Evolutionary conservation across 1,140 invertebrate genomes (phyloP).

Genomic region (Druon quercuslanigerum): DNA sequence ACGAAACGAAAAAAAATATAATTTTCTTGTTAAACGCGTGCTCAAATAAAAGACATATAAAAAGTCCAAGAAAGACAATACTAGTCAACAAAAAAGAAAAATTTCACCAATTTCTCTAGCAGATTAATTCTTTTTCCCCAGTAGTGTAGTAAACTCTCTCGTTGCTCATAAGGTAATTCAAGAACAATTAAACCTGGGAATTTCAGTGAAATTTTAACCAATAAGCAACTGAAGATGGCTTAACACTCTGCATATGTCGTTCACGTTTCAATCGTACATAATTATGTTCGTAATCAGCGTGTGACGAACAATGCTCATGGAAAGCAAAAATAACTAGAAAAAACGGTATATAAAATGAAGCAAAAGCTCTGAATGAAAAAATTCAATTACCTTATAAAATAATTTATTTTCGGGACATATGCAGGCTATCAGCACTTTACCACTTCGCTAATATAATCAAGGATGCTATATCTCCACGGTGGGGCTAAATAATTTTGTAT

Average conservation of each 20-base stretch:
- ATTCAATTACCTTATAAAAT: background rate
- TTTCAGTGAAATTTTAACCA: conserved; percentile 17
- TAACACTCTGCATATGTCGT: conserved; percentile 4
- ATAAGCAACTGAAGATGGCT: conserved; percentile 9
- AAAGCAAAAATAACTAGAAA: conserved; percentile 2
- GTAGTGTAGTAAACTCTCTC: conserved; percentile 13
- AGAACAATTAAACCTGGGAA: conserved; percentile 25
- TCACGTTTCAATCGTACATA: background rate
- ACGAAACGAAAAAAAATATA: too few relatives aligned
- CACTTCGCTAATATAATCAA: background rate
- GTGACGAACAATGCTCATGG: background rate
- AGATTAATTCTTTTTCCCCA: conserved; percentile 12
- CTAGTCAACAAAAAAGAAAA: background rate
- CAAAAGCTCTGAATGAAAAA: background rate
- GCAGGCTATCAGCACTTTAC: background rate
- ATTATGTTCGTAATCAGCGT: conserved; percentile 9
- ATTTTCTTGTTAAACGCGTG: too few relatives aligned
- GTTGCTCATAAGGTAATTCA: conserved; percentile 5
- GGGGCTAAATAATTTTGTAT: too few relatives aligned
- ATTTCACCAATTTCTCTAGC: conserved; percentile 10
- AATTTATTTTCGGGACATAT: background rate
- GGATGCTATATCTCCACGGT: background rate
- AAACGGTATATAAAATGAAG: background rate
- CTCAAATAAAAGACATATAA: background rate
- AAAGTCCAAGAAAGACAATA: background rate